Evolutionary conservation across 1,140 invertebrate genomes (phyloP).

Genomic region (Drosophila santomea): DNA sequence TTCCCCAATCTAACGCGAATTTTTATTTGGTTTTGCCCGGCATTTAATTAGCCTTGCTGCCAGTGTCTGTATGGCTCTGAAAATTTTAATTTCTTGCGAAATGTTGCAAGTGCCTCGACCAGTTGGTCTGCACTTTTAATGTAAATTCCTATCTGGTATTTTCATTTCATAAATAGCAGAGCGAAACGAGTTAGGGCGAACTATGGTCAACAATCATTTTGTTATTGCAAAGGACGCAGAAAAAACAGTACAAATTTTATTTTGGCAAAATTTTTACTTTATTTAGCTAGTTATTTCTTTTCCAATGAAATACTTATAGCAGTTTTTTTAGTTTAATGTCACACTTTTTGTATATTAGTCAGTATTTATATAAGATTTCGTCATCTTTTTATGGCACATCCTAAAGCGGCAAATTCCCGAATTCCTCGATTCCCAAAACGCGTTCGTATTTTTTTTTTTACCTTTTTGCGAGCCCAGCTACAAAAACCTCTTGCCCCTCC

Average conservation of each 20-base stretch:
- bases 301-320: too few species aligned
- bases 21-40: slow-evolving; percentile 14
- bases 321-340: not conserved
- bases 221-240: too few species aligned
- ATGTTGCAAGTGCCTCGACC: slow-evolving; percentile 19
- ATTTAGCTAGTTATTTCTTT: not conserved
- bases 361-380: slow-evolving; percentile 13
- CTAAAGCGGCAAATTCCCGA: slow-evolving; percentile 1
- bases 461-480: slow-evolving; percentile 1
- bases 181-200: not conserved
- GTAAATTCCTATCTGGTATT: slow-evolving; percentile 39
- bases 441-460: slow-evolving; percentile 7
- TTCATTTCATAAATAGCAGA: slow-evolving; percentile 14
- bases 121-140: slow-evolving; percentile 43
- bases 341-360: not conserved
- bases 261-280: not conserved
- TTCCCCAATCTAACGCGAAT: not conserved
- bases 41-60: slow-evolving; percentile 51
- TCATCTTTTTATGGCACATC: slow-evolving; percentile 1
- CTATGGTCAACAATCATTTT: not conserved
- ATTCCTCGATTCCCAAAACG: slow-evolving; percentile 7
- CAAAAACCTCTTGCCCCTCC: not conserved
- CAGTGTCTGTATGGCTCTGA: slow-evolving; percentile 17
- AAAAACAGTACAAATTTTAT: not conserved
- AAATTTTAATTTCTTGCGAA: slow-evolving; percentile 27